Base-by-base conservation (phyloP, 2,888 invertebrate species). In the Erannis defoliaria region DNA sequence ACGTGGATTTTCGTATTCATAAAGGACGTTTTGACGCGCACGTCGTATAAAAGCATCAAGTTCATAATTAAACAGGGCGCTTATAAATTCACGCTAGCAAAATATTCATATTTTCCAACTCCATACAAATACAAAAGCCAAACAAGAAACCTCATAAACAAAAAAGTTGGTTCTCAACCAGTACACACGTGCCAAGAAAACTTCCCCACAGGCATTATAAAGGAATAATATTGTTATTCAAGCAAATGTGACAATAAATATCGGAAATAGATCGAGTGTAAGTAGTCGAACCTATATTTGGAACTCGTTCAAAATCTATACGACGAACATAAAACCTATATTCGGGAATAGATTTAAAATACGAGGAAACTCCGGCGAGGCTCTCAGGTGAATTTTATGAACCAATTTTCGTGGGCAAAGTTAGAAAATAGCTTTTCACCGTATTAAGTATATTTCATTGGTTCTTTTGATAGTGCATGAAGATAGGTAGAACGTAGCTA, bases 241-340 rank as follows among this genome's bases (percentile, higher is more conserved):
- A 73, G 71, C 71, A 73, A 82, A 81, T 78, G 68, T 68, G 75
- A 74, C 74, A 76, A 79, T 82, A 86, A 81, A 82, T 78, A 83
- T 78, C 58, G 66, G 49, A 74, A 76, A 79, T 74, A 71, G 73
- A 77, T 80, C 74, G 70, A 66, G 71, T 74, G 23, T 37, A n/a
- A n/a, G n/a, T n/a, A 38, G 10, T 18, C 40, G 21, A 8, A 5
- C 31, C 40, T 40, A 72, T 75, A 76, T 81, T 86, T 85, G 84
- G 80, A 84, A 81, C 76, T 71, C 72, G 76, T 81, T 85, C 84
- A 82, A 84, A 80, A 80, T 72, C 73, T 72, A 29, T 51, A 19
- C 40, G 74, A 37, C 56, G 51, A 31, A 46, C 46, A 72, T 76
- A 57, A 71, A 72, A 73, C 75, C 73, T 70, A 49, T 75, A 63